Evolutionary conservation across 2,797 vertebrate species (phyloP).

Genomic region (Phoeniculus purpureus): DNA sequence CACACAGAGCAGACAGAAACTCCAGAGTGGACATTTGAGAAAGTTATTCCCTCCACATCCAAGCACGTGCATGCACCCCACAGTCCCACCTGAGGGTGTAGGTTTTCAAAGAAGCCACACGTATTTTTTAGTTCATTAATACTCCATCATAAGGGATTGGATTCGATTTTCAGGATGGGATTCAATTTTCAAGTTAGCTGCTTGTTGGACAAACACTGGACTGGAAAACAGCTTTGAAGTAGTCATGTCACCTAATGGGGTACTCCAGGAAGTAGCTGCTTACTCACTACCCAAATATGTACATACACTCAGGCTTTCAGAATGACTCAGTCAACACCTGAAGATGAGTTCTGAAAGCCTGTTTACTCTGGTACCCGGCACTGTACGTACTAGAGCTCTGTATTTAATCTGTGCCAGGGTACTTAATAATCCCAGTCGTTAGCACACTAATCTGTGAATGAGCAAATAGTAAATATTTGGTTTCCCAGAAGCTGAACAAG

Average conservation of each 20-base stretch:
- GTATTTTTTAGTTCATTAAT: not conserved
- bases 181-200: conserved; percentile 24
- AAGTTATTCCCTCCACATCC: not conserved
- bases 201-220: not conserved
- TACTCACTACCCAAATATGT: not conserved
- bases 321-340: conserved; percentile 39
- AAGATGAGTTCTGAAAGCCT: conserved; percentile 18
- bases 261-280: conserved; percentile 18
- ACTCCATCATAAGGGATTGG: not conserved
- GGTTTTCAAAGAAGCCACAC: not conserved
- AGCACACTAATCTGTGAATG: not conserved
- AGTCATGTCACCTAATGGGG: not conserved
- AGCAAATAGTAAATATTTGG: not conserved
- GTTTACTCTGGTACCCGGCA: not conserved
- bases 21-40: not conserved
- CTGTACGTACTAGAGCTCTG: not conserved
- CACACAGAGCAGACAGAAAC: not conserved
- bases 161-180: conserved; percentile 27
- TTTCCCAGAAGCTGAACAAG: conserved; percentile 15
- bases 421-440: conserved; percentile 23
- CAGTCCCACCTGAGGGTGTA: not conserved
- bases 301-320: not conserved
- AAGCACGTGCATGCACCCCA: not conserved
- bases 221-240: not conserved
- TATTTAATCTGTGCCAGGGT: too few relatives aligned